Base-by-base conservation (phyloP, 1,140 invertebrate species). In the Pectinophora gossypiella region DNA sequence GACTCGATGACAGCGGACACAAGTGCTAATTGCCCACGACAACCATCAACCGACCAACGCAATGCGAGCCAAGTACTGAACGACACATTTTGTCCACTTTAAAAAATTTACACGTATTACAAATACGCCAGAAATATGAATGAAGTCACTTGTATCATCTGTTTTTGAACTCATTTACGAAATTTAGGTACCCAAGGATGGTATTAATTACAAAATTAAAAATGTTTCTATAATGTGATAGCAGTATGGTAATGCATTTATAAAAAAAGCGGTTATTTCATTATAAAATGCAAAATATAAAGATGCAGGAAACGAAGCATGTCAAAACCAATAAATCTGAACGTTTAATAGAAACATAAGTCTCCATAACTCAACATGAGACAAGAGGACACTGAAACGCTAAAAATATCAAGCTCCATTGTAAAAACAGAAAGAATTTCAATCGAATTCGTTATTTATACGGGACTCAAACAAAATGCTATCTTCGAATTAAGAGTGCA, bases 1-100 rank as follows among this genome's bases (percentile, higher is more conserved):
- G 44, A 44, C 56, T 54, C 59, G 80, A 63, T 82, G 81, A 82
- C 81, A 85, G 71, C 61, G 51, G 68, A 59, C 64, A 68, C 71
- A 79, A 73, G 78, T 76, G 81, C 71, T 85, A 85, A 85, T 85
- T 81, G 72, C 66, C 53, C 48, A 49, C 59, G 64, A 76, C 69
- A 69, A 40, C n/a, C 10, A 18, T 7, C 36, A 40, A 40, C n/a
- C 2, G 12, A 1, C 2, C n/a, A 13, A 12, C n/a, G 36, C 1
- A 13, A 6, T 2, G 15, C 51, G 62, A 62, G 63, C 64, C 61
- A 68, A 69, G 61, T 59, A 9, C 27, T 1, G 1, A 12, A 32
- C 27, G 7, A 40, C 36, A 40, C 10, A 32, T 3, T 40, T 40
- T 2, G 15, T 7, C 7, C 16, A 40, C 36, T 12, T 7, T 3